Evolutionary conservation across 1,140 invertebrate species (phyloP).

Genomic region (Diprion similis): DNA sequence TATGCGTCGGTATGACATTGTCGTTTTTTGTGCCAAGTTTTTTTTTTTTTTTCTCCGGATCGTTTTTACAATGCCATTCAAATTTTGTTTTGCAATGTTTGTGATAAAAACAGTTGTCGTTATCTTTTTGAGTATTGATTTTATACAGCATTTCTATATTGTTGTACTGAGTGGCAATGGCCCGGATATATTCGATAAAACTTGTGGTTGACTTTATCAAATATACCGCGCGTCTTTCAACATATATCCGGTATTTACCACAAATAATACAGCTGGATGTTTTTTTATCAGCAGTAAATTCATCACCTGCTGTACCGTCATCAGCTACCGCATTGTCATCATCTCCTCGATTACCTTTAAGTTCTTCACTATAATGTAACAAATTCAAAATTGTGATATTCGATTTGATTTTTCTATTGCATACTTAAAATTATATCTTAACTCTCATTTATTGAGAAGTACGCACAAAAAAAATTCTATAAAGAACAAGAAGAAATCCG

Average conservation of each 20-base stretch:
- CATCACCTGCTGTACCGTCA: neutral
- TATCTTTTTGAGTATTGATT: neutral
- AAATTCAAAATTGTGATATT: conserved; percentile 46
- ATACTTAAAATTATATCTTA: too few relatives aligned
- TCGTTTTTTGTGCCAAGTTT: conserved; percentile 9
- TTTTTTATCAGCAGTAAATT: conserved; percentile 9
- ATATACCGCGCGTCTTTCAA: conserved; percentile 12
- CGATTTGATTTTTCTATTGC: too few relatives aligned
- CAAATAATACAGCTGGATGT: conserved; percentile 17
- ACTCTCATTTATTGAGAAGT: too few relatives aligned
- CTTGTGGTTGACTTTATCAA: conserved; percentile 9
- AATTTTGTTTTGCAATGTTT: conserved; percentile 18
- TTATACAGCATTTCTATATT: conserved; percentile 18
- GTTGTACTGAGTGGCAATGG: conserved; percentile 15
- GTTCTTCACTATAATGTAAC: conserved; percentile 15
- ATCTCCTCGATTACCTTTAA: neutral
- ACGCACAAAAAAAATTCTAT: too few relatives aligned
- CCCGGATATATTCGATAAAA: conserved; percentile 9
- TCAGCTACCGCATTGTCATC: too few relatives aligned
- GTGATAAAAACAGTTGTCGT: conserved; percentile 11
- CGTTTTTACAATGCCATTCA: conserved; percentile 17
- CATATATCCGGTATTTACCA: conserved; percentile 13
- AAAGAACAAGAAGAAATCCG: too few relatives aligned
- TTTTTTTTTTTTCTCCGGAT: conserved; percentile 10
- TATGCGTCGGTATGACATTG: conserved; percentile 15